Evolutionary conservation across 37 sponge, comb jelly and placozoan species (phyloP), one percentile per base, ranked within the genome.

Genomic region (Beroe ovata): DNA sequence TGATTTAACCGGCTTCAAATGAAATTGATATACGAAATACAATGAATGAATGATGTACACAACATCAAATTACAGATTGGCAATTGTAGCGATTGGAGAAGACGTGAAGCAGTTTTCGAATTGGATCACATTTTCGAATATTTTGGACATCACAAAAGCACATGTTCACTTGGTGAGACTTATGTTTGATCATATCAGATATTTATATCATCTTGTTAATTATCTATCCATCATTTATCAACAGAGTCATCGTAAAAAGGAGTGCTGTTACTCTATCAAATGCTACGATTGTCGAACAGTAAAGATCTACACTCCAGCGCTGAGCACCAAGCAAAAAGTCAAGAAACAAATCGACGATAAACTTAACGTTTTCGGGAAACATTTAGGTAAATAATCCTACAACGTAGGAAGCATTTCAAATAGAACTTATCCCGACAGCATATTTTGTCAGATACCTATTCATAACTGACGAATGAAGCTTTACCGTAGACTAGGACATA

Each of bases 81-180:
- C 34, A 18, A 30, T 66, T 25, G 34, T 34, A 2, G 35, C 69
- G 4, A 11, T 66, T 4, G 30, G 34, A 66, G 69, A 30, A 14
- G 35, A 66, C 11, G 16, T 34, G 32, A 66, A 33, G 34, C 33
- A 32, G 2, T 30, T 66, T 26, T 26, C 69, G 8, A 66, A 66
- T 30, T 66, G 69, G 69, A 66, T 30, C 34, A 6, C 69, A 0
- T 66, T 66, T 37, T 29, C 69, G 3, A 66, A 66, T 30, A 66
- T 66, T 3, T 33, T 66, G 32, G 69, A 32, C 16, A 66, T 66
- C 36, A 33, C 69, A 33, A 66, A 66, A 16, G 25, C 69, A 14
- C 19, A 29, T 32, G 69, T 34, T 33, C 69, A 66, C 32, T 14
- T 30, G 69, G 69, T 66, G 54, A 47, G 54, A n/a, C n/a, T n/a